These are phyloP conservation scores for Craterocephalus amniculus DNA, from an alignment of 2,797 vertebrate genomes.

Conservation along the genomic window DNA sequence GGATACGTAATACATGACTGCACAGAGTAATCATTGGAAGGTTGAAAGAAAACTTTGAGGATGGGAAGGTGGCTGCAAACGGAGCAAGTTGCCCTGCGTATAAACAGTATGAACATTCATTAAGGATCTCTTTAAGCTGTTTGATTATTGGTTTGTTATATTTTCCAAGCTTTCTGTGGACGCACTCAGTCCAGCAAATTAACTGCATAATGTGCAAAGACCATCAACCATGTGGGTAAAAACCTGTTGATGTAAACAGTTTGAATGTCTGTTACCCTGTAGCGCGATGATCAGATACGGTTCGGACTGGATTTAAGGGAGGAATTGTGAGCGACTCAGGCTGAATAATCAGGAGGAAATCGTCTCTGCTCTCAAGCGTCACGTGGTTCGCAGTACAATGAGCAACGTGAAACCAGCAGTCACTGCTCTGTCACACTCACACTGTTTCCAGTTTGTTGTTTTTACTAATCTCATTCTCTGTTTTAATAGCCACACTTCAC, in stretches of 20 bases:
- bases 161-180: neutral
- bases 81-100: too few relatives aligned
- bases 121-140: too few relatives aligned
- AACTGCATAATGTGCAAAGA: neutral
- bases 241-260: too few relatives aligned
- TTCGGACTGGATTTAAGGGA: slow-evolving; percentile 3
- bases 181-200: neutral
- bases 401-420: slow-evolving; percentile 38
- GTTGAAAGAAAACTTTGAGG: too few relatives aligned
- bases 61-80: too few relatives aligned
- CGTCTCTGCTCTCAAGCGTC: slow-evolving; percentile 37
- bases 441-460: slow-evolving; percentile 17
- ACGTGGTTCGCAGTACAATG: slow-evolving; percentile 41
- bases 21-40: too few relatives aligned
- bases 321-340: slow-evolving; percentile 5
- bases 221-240: neutral
- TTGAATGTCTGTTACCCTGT: too few relatives aligned
- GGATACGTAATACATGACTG: too few relatives aligned
- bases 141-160: too few relatives aligned
- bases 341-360: slow-evolving; percentile 29
- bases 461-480: slow-evolving; percentile 20
- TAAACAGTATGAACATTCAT: too few relatives aligned
- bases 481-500: slow-evolving; percentile 15
- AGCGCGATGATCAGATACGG: too few relatives aligned
- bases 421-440: slow-evolving; percentile 42